These are phyloP conservation scores for Halcyon chelicuti DNA, from an alignment of 2,797 vertebrate species.

Conservation along the genomic window DNA sequence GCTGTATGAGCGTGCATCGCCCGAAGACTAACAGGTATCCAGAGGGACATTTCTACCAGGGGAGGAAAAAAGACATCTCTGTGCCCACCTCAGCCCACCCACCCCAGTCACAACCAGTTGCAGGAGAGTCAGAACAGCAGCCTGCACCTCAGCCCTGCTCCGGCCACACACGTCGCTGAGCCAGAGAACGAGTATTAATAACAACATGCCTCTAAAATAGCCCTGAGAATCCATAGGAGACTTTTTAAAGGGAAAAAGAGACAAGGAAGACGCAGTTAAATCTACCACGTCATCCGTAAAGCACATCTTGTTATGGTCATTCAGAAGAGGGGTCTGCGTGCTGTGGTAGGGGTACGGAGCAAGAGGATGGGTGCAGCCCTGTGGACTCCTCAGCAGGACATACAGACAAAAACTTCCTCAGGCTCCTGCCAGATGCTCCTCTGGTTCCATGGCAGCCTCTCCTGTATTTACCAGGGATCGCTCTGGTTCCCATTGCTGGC, in stretches of 20 bases:
- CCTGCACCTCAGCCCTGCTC: neutral
- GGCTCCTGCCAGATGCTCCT: neutral
- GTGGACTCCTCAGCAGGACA: neutral
- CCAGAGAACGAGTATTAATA: neutral
- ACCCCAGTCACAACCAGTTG: neutral
- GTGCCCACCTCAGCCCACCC: neutral
- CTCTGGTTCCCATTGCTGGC: neutral
- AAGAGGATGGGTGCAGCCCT: neutral
- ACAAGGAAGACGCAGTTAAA: neutral
- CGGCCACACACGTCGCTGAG: neutral
- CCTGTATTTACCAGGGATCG: neutral
- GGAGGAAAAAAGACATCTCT: neutral
- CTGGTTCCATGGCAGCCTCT: neutral
- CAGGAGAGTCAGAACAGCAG: neutral
- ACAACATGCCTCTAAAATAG: neutral
- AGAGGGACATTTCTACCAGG: neutral
- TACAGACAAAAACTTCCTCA: neutral
- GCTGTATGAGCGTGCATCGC: neutral
- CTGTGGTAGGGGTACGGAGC: neutral
- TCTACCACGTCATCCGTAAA: neutral
- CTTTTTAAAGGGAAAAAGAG: neutral
- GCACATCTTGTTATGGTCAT: neutral
- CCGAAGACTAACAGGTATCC: neutral
- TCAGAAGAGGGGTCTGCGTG: accelerated
- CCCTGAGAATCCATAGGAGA: neutral